These are phyloP conservation scores for Masnerella sp. DNA, from an alignment of 2,888 invertebrate species.

Conservation along the genomic window DNA sequence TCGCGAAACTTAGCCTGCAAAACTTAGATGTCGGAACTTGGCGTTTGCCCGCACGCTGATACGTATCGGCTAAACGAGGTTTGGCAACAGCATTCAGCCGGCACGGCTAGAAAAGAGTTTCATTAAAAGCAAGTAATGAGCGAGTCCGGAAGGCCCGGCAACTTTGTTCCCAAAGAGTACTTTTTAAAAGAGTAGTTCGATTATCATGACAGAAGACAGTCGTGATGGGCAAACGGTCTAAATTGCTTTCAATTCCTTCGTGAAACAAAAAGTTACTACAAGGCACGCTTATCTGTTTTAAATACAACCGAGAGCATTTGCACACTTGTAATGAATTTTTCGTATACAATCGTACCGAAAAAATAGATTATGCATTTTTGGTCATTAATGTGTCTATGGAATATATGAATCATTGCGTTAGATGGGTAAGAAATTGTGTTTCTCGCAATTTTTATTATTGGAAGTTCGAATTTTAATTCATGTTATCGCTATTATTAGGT, in stretches of 20 bases:
- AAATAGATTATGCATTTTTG: no score
- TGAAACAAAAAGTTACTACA: not conserved
- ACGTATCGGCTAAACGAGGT: conserved; percentile 76
- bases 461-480: no score
- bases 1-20: conserved; percentile 66
- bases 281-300: no score
- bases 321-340: no score
- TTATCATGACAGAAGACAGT: conserved; percentile 56
- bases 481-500: no score
- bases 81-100: conserved; percentile 74
- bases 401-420: no score
- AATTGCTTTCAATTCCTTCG: not conserved
- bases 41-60: conserved; percentile 71
- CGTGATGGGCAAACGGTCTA: conserved; percentile 34
- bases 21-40: conserved; percentile 73
- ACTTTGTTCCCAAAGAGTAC: conserved; percentile 44
- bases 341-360: no score
- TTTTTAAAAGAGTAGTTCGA: conserved; percentile 66
- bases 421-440: no score
- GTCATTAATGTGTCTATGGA: no score
- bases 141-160: conserved; percentile 65
- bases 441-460: no score
- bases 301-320: no score
- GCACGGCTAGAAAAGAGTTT: conserved; percentile 74
- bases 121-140: conserved; percentile 73